Evolutionary conservation across 2,888 invertebrate species (phyloP).

Genomic region (Eupeodes luniger): DNA sequence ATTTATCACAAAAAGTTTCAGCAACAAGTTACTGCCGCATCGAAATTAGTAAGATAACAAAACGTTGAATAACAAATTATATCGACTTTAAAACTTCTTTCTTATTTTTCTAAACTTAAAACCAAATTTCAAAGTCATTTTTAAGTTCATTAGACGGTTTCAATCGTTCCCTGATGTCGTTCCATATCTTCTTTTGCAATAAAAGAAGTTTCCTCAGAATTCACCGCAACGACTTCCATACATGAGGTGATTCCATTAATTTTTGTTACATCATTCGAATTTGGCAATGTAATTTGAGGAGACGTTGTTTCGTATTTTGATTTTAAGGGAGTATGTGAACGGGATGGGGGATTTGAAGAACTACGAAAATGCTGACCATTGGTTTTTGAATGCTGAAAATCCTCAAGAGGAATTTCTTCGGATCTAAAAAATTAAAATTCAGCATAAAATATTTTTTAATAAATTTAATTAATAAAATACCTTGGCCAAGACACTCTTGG

Average conservation of each 20-base stretch:
- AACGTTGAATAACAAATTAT: no score
- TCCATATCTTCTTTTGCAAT: constrained; percentile 86
- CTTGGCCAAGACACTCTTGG: constrained; percentile 89
- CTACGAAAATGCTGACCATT: constrained; percentile 83
- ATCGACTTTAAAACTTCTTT: background rate
- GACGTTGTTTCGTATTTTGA: constrained; percentile 80
- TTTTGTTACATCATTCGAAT: constrained; percentile 76
- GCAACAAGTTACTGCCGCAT: no score
- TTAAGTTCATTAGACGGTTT: constrained; percentile 84
- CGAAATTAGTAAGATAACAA: no score
- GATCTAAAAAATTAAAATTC: constrained; percentile 83
- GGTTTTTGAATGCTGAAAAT: constrained; percentile 87
- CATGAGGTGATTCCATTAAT: constrained; percentile 79
- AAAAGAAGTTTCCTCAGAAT: constrained; percentile 92
- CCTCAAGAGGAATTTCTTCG: constrained; percentile 92
- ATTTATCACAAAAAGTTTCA: no score
- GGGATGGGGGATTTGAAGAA: constrained; percentile 82
- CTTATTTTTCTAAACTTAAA: background rate
- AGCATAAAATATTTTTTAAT: background rate
- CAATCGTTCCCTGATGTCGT: constrained; percentile 84
- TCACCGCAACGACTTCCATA: constrained; percentile 79
- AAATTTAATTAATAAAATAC: constrained; percentile 61
- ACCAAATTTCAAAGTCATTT: background rate
- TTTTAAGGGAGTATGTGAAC: constrained; percentile 84
- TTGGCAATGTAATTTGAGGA: constrained; percentile 78